Percentiles rank a stretch among this genome's conserved stretches.
Conservation (phyloP, 2,797 vertebrate genomes). For the Gambusia yucatana region DNA sequence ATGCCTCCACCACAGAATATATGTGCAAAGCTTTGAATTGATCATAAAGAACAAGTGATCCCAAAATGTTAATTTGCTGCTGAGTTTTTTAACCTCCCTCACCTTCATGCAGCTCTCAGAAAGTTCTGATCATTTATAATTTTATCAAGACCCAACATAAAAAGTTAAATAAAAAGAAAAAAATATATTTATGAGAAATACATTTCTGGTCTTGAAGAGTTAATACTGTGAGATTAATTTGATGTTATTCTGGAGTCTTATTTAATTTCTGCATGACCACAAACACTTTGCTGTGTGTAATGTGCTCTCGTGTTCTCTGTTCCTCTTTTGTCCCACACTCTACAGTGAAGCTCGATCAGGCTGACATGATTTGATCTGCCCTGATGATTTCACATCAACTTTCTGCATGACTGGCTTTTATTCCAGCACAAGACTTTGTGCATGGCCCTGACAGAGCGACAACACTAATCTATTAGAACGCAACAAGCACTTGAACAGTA, state of each 20-base stretch:
- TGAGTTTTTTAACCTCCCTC: background rate
- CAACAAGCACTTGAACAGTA: constrained; percentile 10
- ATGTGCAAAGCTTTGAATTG: background rate
- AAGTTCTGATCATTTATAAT: background rate
- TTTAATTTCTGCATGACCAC: background rate
- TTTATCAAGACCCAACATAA: background rate
- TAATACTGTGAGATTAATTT: background rate
- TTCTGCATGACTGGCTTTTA: constrained; percentile 59
- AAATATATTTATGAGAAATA: too few relatives aligned
- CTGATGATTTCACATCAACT: constrained; percentile 57
- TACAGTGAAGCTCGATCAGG: constrained; percentile 22
- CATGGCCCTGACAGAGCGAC: constrained; percentile 14
- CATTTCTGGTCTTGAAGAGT: background rate
- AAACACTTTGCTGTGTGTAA: background rate
- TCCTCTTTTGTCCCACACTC: constrained; percentile 36
- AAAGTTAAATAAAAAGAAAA: background rate
- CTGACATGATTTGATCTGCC: constrained; percentile 45
- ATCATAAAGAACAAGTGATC: background rate
- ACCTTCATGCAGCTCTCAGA: background rate
- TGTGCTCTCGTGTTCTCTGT: constrained; percentile 8
- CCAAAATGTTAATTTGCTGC: background rate
- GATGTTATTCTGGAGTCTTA: background rate
- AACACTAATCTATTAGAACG: constrained; percentile 19
- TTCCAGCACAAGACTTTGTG: constrained; percentile 13
- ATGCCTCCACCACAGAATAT: background rate